Evolutionary conservation across 2,113 vertebrate species (phyloP), one percentile per base, ranked within the genome.

Genomic region (Triplophysa rosa): DNA sequence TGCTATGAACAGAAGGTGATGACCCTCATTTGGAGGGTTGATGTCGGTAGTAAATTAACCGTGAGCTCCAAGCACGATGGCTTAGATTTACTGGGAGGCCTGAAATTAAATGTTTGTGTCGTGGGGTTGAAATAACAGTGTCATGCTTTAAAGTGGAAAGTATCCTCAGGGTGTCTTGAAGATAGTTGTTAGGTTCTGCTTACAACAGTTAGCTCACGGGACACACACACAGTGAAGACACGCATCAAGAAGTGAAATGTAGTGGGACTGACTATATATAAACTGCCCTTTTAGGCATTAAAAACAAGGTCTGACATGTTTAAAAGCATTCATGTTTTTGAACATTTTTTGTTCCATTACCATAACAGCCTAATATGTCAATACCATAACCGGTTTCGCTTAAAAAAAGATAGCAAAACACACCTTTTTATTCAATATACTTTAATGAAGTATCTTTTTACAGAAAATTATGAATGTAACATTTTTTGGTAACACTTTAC

Each of bases 11-110:
- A 79, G 17, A 65, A 70, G 68, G 37, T 12, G 59, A 67, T 17
- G 54, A 78, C 76, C 54, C 24, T 37, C n/a, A n/a, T 62, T 49
- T 61, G 33, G 66, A 45, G 8, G 17, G 42, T 68, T 79, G 12
- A 49, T 75, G 63, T 63, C 0, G 9, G 70, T 63, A 74, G 14
- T 69, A 84, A 74, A 84, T 78, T 42, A 14, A 17, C 14, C 9
- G 4, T 52, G 14, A 67, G 59, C n/a, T 1, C 26, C 10, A 21
- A 26, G 24, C 0, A 29, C 9, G 42, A 45, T 37, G 52, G 17
- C 17, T 61, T 21, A 45, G 69, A 56, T 62, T 63, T 63, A 67
- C 52, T 16, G 12, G 23, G 17, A 29, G 62, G 29, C 26, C 69
- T 23, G 33, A 63, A 40, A n/a, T 11, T 58, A 11, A 6, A 67